A percentile compares a stretch with the other conserved stretches of the same genome.
Evolutionary conservation across 2,888 invertebrate species (phyloP).

Genomic region (Phengaris alcon): DNA sequence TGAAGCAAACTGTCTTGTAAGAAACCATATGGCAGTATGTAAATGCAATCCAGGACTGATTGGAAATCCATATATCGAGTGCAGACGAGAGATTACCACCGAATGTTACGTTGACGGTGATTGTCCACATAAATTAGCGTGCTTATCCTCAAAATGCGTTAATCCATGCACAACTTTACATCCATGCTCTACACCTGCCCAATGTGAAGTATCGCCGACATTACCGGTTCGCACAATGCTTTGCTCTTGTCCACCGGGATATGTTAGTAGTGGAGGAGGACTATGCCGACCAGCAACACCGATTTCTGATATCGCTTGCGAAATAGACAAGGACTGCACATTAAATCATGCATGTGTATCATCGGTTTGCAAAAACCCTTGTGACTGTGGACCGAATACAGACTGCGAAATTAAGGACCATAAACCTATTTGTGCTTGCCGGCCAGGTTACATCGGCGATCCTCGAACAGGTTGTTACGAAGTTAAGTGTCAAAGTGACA

Average conservation of each 20-base stretch:
- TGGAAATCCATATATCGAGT: constrained; percentile 91
- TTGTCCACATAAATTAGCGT: constrained; percentile 88
- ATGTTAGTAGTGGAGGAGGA: constrained; percentile 91
- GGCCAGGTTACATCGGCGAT: constrained; percentile 90
- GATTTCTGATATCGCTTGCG: constrained; percentile 82
- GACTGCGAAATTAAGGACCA: constrained; percentile 91
- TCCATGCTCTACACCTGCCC: constrained; percentile 89
- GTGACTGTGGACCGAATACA: constrained; percentile 91
- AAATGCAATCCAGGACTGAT: constrained; percentile 87
- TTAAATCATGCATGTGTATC: constrained; percentile 88
- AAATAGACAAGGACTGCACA: constrained; percentile 87
- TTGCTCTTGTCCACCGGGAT: constrained; percentile 93
- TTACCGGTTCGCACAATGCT: constrained; percentile 92
- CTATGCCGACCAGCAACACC: constrained; percentile 87
- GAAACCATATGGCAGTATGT: constrained; percentile 91
- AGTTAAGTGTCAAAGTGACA: constrained; percentile 85
- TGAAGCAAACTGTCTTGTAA: constrained; percentile 88
- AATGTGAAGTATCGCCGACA: constrained; percentile 89
- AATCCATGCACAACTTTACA: constrained; percentile 88
- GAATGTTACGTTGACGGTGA: constrained; percentile 91
- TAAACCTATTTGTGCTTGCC: constrained; percentile 92
- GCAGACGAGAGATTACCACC: constrained; percentile 84
- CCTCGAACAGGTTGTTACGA: constrained; percentile 89
- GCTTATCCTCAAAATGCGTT: constrained; percentile 89
- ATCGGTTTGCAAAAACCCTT: constrained; percentile 89